phyloP scores from a whole-genome alignment of 2,797 vertebrate genomes.

The Esox lucius region DNA sequence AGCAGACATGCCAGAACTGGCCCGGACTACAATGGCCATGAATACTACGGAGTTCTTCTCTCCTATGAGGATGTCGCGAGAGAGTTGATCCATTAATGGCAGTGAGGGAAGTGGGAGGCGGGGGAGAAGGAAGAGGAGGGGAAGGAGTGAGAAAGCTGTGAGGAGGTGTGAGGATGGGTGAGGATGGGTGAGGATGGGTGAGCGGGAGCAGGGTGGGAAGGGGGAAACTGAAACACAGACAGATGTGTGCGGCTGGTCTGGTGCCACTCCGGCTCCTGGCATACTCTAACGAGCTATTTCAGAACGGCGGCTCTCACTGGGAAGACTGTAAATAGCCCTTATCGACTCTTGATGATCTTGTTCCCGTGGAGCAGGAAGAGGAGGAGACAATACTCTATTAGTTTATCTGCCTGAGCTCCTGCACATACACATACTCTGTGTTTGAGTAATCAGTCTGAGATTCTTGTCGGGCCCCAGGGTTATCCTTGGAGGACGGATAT shows the following conservation, averaged over 20 bases:
- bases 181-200: not conserved
- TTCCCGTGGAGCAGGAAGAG: not conserved
- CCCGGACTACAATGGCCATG: not conserved
- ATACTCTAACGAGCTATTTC: constrained; percentile 53
- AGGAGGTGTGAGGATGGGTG: not conserved
- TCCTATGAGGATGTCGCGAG: constrained; percentile 29
- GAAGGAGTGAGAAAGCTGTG: too few species aligned
- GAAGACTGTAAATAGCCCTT: constrained; percentile 51
- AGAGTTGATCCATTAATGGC: constrained; percentile 17
- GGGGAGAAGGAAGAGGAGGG: constrained; percentile 9
- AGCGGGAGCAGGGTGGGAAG: not conserved
- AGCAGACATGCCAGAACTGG: not conserved
- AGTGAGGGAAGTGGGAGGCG: constrained; percentile 3
- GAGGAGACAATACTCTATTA: constrained; percentile 11
- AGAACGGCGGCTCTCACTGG: constrained; percentile 33
- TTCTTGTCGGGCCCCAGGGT: not conserved
- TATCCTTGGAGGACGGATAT: not conserved
- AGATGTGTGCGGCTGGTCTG: constrained; percentile 36
- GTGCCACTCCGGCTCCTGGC: constrained; percentile 54
- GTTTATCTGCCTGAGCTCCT: not conserved
- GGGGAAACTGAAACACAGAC: constrained; percentile 1
- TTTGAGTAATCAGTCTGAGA: not conserved
- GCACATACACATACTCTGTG: constrained; percentile 6
- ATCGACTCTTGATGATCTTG: constrained; percentile 42
- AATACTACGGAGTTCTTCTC: too few species aligned